Conservation (phyloP, 2,888 invertebrate genomes). For the Embidobia sp. region DNA sequence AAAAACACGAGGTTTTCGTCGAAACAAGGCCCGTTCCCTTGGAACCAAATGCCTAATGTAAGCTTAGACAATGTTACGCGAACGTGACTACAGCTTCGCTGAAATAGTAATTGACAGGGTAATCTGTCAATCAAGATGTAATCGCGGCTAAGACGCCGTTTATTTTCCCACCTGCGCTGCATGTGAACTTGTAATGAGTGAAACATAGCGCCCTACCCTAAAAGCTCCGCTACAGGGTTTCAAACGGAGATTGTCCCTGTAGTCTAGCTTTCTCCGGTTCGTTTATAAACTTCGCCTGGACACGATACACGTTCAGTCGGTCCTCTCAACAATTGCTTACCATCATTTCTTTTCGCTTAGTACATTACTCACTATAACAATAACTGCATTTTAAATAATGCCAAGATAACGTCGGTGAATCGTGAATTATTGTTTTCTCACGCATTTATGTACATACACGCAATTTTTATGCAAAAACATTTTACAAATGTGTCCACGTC, state of each 20-base stretch:
- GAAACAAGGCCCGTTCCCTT: no score
- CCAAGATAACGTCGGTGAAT: no score
- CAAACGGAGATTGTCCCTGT: slow-evolving; percentile 37
- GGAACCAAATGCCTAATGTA: no score
- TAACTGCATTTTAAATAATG: no score
- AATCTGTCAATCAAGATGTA: slow-evolving; percentile 3
- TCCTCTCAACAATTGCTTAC: slow-evolving; percentile 71
- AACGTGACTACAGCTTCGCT: not conserved
- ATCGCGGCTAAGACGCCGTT: not conserved
- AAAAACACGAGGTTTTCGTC: no score
- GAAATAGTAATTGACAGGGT: slow-evolving; percentile 8
- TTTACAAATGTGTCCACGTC: no score
- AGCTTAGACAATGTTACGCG: not conserved
- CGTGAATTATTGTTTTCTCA: no score
- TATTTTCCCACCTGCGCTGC: slow-evolving; percentile 13
- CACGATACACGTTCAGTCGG: slow-evolving; percentile 77
- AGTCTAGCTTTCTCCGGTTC: slow-evolving; percentile 77
- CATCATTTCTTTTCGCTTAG: no score
- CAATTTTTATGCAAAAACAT: no score
- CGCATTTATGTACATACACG: no score
- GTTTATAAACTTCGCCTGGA: slow-evolving; percentile 78
- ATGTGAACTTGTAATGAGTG: slow-evolving; percentile 11
- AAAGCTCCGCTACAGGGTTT: not conserved
- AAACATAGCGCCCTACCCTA: slow-evolving; percentile 16
- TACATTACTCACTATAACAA: no score